Conservation (phyloP, 2,797 vertebrate genomes). For the Lithobates sylvaticus region DNA sequence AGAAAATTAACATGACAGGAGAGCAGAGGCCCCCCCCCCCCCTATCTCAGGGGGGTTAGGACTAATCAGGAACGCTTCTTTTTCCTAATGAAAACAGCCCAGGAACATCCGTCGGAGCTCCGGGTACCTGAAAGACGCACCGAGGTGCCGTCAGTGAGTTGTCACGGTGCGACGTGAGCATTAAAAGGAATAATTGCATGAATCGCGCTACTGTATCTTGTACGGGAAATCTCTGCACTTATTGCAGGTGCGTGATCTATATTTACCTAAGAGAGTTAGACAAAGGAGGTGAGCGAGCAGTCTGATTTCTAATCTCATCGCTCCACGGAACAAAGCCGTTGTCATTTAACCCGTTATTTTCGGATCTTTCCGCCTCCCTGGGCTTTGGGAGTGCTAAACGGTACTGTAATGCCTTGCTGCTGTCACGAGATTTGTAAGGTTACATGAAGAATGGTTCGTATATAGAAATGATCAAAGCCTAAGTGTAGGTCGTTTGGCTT, state of each 20-base stretch:
- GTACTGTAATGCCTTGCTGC: neutral
- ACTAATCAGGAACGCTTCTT: conserved; percentile 40
- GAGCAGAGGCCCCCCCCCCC: neutral
- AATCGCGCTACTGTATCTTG: conserved; percentile 14
- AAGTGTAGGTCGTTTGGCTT: too few relatives aligned
- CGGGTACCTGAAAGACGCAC: conserved; percentile 11
- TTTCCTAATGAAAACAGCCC: conserved; percentile 50
- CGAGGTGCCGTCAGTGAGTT: conserved; percentile 11
- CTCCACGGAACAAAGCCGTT: neutral
- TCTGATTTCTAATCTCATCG: neutral
- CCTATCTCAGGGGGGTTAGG: conserved; percentile 18
- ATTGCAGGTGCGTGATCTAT: conserved; percentile 43
- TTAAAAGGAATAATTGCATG: conserved; percentile 47
- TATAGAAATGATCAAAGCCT: too few relatives aligned
- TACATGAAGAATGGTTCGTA: neutral
- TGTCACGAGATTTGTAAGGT: too few relatives aligned
- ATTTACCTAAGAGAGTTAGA: conserved; percentile 28
- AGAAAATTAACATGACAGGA: conserved; percentile 20
- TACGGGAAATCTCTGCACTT: conserved; percentile 3
- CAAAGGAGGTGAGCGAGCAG: conserved; percentile 29
- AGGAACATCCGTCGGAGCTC: conserved; percentile 21
- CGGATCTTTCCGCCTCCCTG: neutral
- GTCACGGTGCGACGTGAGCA: conserved; percentile 18
- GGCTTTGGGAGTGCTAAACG: neutral
- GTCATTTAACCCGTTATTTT: neutral